Conservation (phyloP, 2,888 invertebrate genomes). For the Alsophila aescularia region DNA sequence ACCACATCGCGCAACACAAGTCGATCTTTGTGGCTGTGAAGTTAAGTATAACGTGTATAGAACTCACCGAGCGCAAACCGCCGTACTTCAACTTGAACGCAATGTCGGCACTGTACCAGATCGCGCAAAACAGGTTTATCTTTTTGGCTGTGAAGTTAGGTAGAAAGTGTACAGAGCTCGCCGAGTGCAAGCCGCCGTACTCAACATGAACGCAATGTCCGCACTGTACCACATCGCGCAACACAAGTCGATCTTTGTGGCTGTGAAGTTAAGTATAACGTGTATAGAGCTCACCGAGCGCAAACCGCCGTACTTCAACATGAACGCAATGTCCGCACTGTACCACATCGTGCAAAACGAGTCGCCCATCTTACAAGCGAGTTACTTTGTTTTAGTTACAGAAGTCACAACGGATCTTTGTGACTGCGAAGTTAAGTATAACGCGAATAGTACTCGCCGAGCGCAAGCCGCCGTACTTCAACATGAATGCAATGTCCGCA, state of each 20-base stretch:
- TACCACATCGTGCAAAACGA: conserved; percentile 99
- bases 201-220: conserved; percentile 99
- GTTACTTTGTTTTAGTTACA: conserved; percentile 26
- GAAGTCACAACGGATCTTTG: too few species aligned
- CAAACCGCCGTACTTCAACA: conserved; percentile 99
- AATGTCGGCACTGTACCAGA: conserved; percentile 99
- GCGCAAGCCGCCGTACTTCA: too few species aligned
- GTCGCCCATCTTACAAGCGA: conserved; percentile 93
- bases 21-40: too few species aligned
- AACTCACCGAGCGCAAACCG: conserved; percentile 99
- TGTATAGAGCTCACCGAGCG: conserved; percentile 99
- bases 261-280: conserved; percentile 99
- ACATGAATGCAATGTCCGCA: too few species aligned
- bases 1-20: conserved; percentile 99
- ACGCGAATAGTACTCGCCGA: too few species aligned
- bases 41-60: conserved; percentile 99
- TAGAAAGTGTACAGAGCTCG: conserved; percentile 99
- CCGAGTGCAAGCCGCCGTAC: conserved; percentile 99
- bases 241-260: conserved; percentile 98
- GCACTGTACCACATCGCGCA: conserved; percentile 99
- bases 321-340: conserved; percentile 99
- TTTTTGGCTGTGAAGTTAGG: too few species aligned
- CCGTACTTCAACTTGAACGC: conserved; percentile 99
- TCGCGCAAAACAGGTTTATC: too few species aligned
- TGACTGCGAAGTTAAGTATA: too few species aligned